Evolutionary conservation across 2,797 vertebrate species (phyloP).

Genomic region (Silurus aristotelis): DNA sequence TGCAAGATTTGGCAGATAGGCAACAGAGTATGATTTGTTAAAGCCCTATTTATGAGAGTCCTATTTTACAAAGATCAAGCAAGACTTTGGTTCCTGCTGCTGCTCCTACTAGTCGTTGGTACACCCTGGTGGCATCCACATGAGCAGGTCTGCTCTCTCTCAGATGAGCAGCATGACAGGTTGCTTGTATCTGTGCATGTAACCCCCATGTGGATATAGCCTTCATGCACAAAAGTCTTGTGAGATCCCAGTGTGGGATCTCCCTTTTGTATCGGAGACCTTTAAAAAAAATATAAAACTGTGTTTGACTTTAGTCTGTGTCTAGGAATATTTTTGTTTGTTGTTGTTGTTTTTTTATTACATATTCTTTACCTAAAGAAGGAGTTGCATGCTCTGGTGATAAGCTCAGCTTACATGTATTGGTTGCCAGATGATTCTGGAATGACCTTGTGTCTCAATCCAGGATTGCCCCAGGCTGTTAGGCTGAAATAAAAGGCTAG

Average conservation of each 20-base stretch:
- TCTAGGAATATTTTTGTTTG: background rate
- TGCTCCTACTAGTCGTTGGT: background rate
- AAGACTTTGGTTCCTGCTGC: background rate
- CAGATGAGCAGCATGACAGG: background rate
- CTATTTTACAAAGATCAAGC: background rate
- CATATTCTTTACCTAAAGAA: background rate
- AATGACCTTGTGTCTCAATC: background rate
- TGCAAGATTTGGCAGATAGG: background rate
- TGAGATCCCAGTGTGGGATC: background rate
- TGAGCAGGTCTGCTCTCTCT: background rate
- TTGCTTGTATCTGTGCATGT: background rate
- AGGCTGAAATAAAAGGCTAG: background rate
- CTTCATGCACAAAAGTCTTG: background rate
- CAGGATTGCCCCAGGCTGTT: background rate
- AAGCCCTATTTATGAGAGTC: background rate
- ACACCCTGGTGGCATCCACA: background rate
- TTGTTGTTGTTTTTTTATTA: too few species aligned
- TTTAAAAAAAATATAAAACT: background rate
- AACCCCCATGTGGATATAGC: background rate
- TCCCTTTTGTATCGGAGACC: background rate
- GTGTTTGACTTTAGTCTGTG: background rate
- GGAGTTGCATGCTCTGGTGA: background rate
- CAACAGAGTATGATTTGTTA: background rate
- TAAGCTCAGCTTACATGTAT: background rate
- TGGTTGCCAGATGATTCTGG: background rate